A percentile compares a stretch with the other conserved stretches of the same genome.
Conservation (phyloP, 2,113 vertebrate species). For the Calidris pugnax region DNA sequence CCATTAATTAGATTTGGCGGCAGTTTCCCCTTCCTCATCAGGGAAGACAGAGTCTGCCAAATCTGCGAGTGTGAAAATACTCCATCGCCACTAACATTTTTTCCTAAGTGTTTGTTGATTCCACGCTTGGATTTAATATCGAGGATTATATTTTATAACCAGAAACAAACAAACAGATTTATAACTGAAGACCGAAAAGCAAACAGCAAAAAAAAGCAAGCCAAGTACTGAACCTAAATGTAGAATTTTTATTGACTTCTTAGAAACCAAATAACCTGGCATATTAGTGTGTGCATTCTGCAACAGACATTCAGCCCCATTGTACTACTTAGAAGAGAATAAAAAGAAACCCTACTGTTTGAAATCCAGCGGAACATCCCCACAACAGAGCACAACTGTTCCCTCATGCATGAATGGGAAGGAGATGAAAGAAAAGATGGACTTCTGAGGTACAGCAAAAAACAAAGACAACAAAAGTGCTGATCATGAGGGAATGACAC, state of each 20-base stretch:
- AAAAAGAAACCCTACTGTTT: constrained; percentile 99
- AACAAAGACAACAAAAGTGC: constrained; percentile 99
- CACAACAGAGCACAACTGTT: constrained; percentile 99
- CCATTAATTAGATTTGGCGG: constrained; percentile 81
- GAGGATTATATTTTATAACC: constrained; percentile 75
- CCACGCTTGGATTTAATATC: constrained; percentile 72
- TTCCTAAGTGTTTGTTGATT: constrained; percentile 77
- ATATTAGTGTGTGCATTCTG: constrained; percentile 95
- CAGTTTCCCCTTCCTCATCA: constrained; percentile 72
- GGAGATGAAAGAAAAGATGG: constrained; percentile 98
- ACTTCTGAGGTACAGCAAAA: constrained; percentile 98
- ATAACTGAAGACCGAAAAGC: constrained; percentile 67
- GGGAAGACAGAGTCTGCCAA: constrained; percentile 74
- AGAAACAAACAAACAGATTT: constrained; percentile 84
- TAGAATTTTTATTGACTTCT: constrained; percentile 99
- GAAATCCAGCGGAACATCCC: constrained; percentile 99
- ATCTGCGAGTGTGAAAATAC: constrained; percentile 76
- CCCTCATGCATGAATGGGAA: constrained; percentile 99
- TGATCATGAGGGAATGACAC: constrained; percentile 98
- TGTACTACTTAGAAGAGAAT: constrained; percentile 95
- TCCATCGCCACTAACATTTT: constrained; percentile 70
- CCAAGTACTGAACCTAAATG: constrained; percentile 80
- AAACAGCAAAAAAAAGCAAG: constrained; percentile 61
- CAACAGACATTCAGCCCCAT: constrained; percentile 97
- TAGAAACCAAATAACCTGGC: constrained; percentile 98